Base-by-base conservation (phyloP, 2,888 invertebrate species). In the Pseudeuparius sepicola region DNA sequence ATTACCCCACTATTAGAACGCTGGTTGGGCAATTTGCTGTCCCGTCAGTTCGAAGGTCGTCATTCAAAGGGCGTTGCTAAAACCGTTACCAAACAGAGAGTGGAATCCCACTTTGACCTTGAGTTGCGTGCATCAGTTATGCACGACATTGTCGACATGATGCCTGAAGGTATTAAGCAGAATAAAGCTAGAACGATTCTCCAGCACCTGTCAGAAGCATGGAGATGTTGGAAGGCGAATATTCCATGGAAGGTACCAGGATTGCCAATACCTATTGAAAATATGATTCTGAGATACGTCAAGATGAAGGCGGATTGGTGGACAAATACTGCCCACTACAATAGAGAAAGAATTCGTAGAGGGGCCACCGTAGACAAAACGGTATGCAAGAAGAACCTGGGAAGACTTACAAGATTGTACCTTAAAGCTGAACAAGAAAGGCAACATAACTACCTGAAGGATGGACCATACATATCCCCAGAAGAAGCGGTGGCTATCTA, bases 291-390 rank as follows among this genome's bases (percentile, higher is more conserved):
- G 38, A 78, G 98, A 18, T 99, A 97, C 64, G 98, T 99, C 7
- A 98, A 98, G 64, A 97, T 98, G 83, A 99, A 99, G 61, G 98
- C 98, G 0, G 98, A 99, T 63, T 99, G 98, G 98, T 99, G 98
- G 98, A 99, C 98, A 0, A 99, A 98, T 63, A 98, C 98, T 0
- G 97, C 98, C 1, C 98, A 99, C 62, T 99, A 99, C 65, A 99
- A 99, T 66, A 75, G 98, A 24, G 98, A 99, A 64, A 74, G 98
- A 52, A 98, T 99, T 47, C 78, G 98, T 3, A 78, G 98, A 49
- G 98, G 98, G n/a, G 98, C 98, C 31, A 99, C 98, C 1, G 98
- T 98, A 10, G 98, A 99, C 61, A 99, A 99, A 64, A 99, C 98
- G 0, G 98, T 99, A 0, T 99, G 98, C 63, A 99, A 99, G 67